Base-by-base conservation (phyloP, 2,113 vertebrate species). In the Orthonyx spaldingii region DNA sequence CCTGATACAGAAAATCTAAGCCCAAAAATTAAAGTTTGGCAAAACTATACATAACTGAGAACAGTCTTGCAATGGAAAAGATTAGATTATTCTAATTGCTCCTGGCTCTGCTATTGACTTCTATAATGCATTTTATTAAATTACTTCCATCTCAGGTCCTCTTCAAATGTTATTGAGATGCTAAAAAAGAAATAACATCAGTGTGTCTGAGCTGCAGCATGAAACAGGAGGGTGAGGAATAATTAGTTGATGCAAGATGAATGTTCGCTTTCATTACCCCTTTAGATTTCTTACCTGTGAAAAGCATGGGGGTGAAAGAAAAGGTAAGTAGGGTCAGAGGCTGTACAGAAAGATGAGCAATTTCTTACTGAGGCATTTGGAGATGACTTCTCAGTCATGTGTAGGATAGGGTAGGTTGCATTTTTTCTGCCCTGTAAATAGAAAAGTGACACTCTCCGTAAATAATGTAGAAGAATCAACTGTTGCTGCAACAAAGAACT, bases 21-120 rank as follows among this genome's bases (percentile, higher is more conserved):
- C 33, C 64, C 64, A 71, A 71, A 92, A 90, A 89, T 93, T 91
- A 79, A 91, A 92, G n/a, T 17, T 68, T 94, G 94, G 80, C 91
- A 92, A 78, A 92, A 63, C 39, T 88, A 1, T 55, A 92, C 86
- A 68, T 80, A 95, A 84, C 64, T 3, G 17, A 91, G 86, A 92
- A 66, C 50, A 60, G 30, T 59, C 75, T 80, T 88, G 24, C 82
- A 81, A 66, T 39, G 52, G 89, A 94, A 92, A 89, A 75, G 90
- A 95, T 50, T 91, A 76, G 53, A 87, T 85, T 93, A 86, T 86
- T 92, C 18, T 90, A 89, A 78, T 87, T 84, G 55, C 21, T 89
- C 4, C 46, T 90, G 84, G n/a, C 56, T 68, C 41, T 94, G 49
- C 32, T 17, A 33, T 70, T 94, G 78, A 89, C 28, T 79, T 26